Conservation (phyloP, 1,140 invertebrate genomes). For the Melipona quadrifasciata region DNA sequence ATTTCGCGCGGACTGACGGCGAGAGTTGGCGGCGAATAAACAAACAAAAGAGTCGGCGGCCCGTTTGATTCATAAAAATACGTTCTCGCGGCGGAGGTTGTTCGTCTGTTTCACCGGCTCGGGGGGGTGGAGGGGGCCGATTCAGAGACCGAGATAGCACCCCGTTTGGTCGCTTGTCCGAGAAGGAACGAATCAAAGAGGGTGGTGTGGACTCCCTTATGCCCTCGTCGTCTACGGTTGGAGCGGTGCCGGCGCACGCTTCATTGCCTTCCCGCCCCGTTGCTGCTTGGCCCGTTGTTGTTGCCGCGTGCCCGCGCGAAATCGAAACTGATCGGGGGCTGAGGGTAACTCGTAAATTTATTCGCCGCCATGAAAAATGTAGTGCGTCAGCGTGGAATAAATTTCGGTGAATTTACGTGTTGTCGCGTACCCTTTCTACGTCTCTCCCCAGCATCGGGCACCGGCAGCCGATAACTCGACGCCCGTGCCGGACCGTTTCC, state of each 20-base stretch:
- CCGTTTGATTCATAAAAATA: conserved; percentile 39
- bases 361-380: conserved; percentile 62
- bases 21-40: background rate
- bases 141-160: conserved; percentile 46
- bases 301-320: conserved; percentile 34
- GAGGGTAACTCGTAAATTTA: conserved; percentile 56
- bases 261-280: conserved; percentile 38
- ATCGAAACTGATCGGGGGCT: conserved; percentile 59
- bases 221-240: conserved; percentile 62
- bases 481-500: conserved; percentile 26
- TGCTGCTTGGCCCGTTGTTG: conserved; percentile 45
- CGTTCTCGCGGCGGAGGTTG: background rate
- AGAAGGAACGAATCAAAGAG: conserved; percentile 67
- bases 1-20: conserved; percentile 1
- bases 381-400: conserved; percentile 62
- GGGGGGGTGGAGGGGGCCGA: conserved; percentile 30
- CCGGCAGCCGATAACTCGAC: conserved; percentile 18
- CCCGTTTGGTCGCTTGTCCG: conserved; percentile 63
- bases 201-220: conserved; percentile 46
- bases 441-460: too few relatives aligned
- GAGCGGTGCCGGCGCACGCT: conserved; percentile 33
- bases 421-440: conserved; percentile 22
- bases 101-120: conserved; percentile 38
- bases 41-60: background rate
- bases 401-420: conserved; percentile 61